These are phyloP conservation scores for Epinephelus fuscoguttatus DNA, from an alignment of 2,113 vertebrate species.

Conservation along the genomic window DNA sequence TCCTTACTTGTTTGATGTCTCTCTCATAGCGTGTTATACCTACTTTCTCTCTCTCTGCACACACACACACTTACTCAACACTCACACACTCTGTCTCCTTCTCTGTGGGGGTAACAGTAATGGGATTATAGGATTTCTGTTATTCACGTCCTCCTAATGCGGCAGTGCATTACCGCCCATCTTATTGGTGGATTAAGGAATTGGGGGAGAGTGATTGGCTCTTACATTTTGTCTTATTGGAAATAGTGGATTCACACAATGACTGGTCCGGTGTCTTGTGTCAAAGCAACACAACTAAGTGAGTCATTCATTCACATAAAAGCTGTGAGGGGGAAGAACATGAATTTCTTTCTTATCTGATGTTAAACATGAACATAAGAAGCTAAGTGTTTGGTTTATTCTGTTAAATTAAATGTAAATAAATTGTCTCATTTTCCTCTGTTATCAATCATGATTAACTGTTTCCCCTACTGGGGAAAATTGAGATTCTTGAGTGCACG, in stretches of 20 bases:
- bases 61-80: not conserved
- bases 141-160: conserved; percentile 68
- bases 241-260: conserved; percentile 36
- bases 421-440: not conserved
- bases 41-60: not conserved
- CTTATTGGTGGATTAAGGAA: conserved; percentile 68
- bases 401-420: conserved; percentile 3
- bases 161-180: conserved; percentile 51
- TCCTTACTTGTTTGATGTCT: conserved; percentile 16
- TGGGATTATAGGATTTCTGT: conserved; percentile 79
- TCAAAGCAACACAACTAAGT: conserved; percentile 26
- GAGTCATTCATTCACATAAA: conserved; percentile 35
- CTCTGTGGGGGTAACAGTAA: conserved; percentile 57
- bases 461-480: not conserved
- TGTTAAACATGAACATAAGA: not conserved
- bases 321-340: not conserved
- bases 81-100: conserved; percentile 10
- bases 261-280: not conserved
- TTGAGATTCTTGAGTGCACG: not conserved
- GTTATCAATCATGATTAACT: not conserved
- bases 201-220: conserved; percentile 32
- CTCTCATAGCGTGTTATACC: not conserved
- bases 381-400: conserved; percentile 1
- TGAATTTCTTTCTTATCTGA: not conserved
- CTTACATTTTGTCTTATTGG: conserved; percentile 5